These are phyloP conservation scores for Gymnarchus niloticus DNA, from an alignment of 2,113 vertebrate species.

Conservation along the genomic window DNA sequence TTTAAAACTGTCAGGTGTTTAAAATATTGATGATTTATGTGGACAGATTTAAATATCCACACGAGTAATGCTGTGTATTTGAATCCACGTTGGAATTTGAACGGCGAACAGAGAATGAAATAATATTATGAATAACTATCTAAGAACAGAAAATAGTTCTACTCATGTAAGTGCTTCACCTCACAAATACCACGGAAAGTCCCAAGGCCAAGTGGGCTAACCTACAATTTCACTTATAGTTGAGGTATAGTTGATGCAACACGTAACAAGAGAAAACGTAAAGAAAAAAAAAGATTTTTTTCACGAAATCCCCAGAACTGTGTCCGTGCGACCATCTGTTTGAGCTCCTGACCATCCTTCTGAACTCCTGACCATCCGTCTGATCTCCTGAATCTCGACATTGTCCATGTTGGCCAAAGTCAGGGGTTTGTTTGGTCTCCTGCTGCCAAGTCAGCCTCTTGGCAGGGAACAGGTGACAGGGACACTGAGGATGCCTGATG, in stretches of 20 bases:
- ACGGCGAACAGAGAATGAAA: not conserved
- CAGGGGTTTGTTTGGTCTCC: no score
- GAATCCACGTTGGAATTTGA: not conserved
- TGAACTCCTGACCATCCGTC: no score
- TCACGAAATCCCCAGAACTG: no score
- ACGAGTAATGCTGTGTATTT: not conserved
- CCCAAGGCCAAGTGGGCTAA: no score
- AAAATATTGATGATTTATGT: not conserved
- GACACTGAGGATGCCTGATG: not conserved
- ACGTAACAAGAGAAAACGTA: no score
- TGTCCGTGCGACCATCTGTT: no score
- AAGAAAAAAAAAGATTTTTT: no score
- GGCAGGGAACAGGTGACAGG: not conserved
- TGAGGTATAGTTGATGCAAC: no score
- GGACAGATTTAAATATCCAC: not conserved
- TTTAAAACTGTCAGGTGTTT: not conserved
- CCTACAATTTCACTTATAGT: no score
- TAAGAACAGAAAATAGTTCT: not conserved
- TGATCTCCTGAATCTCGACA: no score
- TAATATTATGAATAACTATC: not conserved
- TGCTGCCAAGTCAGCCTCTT: not conserved
- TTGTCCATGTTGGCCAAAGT: not conserved
- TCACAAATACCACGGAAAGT: not conserved
- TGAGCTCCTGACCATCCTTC: no score
- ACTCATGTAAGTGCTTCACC: not conserved